Conservation (phyloP, 2,113 vertebrate species). For the Motacilla alba region DNA sequence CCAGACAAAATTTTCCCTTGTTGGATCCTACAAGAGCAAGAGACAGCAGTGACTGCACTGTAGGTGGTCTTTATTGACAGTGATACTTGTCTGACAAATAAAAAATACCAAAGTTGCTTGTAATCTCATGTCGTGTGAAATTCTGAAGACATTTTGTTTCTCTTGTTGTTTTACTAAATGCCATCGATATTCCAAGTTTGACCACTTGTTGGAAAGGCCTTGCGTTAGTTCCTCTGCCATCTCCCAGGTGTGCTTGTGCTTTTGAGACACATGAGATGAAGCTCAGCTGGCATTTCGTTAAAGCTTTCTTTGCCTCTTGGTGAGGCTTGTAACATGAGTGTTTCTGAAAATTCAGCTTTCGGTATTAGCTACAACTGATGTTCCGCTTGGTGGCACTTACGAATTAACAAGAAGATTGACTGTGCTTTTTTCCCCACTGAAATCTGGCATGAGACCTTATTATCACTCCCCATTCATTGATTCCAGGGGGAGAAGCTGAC, state of each 20-base stretch:
- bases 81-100: neutral
- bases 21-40: neutral
- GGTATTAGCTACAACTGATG: neutral
- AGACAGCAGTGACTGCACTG: neutral
- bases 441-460: neutral
- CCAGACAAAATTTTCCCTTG: neutral
- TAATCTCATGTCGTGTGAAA: neutral
- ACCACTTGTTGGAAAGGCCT: accelerated
- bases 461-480: neutral
- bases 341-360: neutral
- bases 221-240: neutral
- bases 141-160: neutral
- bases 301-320: neutral
- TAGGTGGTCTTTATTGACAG: neutral
- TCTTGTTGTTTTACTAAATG: neutral
- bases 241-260: neutral
- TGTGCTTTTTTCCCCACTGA: neutral
- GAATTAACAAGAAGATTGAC: neutral
- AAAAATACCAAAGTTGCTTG: neutral
- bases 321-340: neutral
- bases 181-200: accelerated
- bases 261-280: neutral
- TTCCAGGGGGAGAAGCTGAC: neutral
- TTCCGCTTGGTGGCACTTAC: neutral
- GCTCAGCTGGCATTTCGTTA: neutral